These are phyloP conservation scores for Megalurothrips usitatus DNA, from an alignment of 2,888 invertebrate species.

Conservation along the genomic window DNA sequence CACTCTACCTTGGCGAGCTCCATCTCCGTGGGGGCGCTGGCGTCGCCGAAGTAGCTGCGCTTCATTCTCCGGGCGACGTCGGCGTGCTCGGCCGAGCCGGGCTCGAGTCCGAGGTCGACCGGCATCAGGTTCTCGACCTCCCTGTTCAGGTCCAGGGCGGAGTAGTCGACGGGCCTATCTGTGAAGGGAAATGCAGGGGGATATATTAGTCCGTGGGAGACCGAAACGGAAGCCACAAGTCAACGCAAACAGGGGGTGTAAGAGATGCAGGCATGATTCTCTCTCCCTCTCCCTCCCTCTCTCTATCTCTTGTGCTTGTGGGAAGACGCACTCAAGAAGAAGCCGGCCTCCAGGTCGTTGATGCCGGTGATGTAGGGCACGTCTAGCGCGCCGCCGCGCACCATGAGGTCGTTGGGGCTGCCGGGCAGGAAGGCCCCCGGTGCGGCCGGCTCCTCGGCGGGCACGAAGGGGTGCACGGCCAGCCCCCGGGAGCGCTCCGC, in stretches of 20 bases:
- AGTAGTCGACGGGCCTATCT: constrained; percentile 31
- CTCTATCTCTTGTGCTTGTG: no score
- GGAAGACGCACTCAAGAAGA: constrained; percentile 33
- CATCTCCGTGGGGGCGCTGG: background rate
- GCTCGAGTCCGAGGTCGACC: constrained; percentile 33
- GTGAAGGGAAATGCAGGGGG: constrained; percentile 30
- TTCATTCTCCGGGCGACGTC: background rate
- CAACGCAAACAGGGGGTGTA: background rate
- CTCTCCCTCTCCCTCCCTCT: background rate
- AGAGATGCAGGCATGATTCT: background rate
- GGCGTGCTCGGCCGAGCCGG: background rate
- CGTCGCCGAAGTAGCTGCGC: background rate
- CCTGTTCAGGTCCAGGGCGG: constrained; percentile 31
- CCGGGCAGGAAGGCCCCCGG: constrained; percentile 12
- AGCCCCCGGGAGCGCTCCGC: background rate
- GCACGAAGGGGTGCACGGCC: constrained; percentile 16
- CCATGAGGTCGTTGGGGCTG: background rate
- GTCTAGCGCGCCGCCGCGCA: background rate
- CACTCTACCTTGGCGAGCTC: background rate
- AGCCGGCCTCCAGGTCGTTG: constrained; percentile 33
- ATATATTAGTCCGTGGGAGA: no score
- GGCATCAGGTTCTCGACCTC: constrained; percentile 33
- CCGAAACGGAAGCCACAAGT: background rate
- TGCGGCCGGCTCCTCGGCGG: background rate
- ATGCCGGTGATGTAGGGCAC: constrained; percentile 6